Evolutionary conservation across 2,797 vertebrate species (phyloP).

Genomic region (Synaphobranchus kaupii): DNA sequence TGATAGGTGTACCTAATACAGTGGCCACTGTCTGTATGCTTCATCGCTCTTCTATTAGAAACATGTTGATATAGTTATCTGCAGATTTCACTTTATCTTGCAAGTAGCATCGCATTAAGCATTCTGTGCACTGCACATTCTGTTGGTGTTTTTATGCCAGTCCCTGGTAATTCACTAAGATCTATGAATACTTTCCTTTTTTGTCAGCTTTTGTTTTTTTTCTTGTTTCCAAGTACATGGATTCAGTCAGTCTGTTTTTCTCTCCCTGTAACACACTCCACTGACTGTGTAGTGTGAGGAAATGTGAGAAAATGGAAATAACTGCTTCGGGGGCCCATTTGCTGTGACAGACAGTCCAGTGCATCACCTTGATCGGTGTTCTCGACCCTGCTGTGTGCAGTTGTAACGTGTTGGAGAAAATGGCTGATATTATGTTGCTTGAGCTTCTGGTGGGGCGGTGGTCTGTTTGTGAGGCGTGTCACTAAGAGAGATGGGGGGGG

Average conservation of each 20-base stretch:
- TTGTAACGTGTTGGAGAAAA: neutral
- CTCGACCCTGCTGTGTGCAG: neutral
- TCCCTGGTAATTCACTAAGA: neutral
- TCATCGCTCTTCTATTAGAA: neutral
- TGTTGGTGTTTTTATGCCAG: neutral
- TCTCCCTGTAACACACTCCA: neutral
- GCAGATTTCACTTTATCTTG: neutral
- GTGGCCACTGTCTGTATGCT: no score
- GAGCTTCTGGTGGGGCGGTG: neutral
- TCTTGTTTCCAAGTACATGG: neutral
- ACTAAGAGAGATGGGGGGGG: neutral
- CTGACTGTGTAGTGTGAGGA: neutral
- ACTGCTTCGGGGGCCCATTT: neutral
- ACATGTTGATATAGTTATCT: neutral
- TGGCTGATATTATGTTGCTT: neutral
- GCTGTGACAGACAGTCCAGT: neutral
- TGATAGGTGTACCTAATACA: no score
- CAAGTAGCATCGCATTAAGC: neutral
- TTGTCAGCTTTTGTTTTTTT: neutral
- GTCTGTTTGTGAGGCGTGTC: neutral
- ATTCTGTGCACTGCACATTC: neutral
- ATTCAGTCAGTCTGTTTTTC: neutral
- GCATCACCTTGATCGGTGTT: neutral
- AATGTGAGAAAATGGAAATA: neutral
- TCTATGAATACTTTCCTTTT: neutral